Base-by-base conservation (phyloP, 2,888 invertebrate species). In the Brenthis daphne region DNA sequence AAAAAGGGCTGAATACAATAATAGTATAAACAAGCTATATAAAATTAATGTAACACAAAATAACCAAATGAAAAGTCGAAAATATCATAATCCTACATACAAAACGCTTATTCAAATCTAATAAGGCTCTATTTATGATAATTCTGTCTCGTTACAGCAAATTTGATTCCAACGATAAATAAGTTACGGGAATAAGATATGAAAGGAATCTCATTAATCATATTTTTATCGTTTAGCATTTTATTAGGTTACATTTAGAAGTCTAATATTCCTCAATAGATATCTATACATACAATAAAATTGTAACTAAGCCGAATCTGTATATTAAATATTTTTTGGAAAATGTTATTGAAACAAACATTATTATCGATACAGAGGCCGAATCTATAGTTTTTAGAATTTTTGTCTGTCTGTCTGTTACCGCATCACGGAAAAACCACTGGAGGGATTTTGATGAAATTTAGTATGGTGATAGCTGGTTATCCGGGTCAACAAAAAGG, bases 71-170 rank as follows among this genome's bases (percentile, higher is more conserved):
- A 43, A 8, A 51, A 37, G 50, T 6, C 54, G n/a, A 43, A 64
- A 64, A 55, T 47, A 55, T 14, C 43, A 8, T 47, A 37, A n/a
- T 37, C 24, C 13, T 53, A 16, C 37, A 20, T 53, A 61, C 33
- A 51, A 61, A 37, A 29, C 55, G 37, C 47, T 58, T 65, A 68
- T 55, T 47, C n/a, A 55, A 55, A 60, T 64, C 50, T 48, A 69
- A 60, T 69, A 55, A 65, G 65, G 43, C 43, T 60, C 65, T 64
- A 56, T 65, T 65, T 69, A 69, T 69, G 65, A 56, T 69, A 69
- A 69, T 65, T 55, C 16, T 6, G 24, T 14, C 60, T 65, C 69
- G 55, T 65, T 60, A 69, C 53, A 20, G 37, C 54, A 55, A 60
- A 65, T 43, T 63, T 54, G 48, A 65, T 47, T 50, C 56, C 11